Conservation (phyloP, 2,797 vertebrate genomes). For the Emydoidea blandingii region DNA sequence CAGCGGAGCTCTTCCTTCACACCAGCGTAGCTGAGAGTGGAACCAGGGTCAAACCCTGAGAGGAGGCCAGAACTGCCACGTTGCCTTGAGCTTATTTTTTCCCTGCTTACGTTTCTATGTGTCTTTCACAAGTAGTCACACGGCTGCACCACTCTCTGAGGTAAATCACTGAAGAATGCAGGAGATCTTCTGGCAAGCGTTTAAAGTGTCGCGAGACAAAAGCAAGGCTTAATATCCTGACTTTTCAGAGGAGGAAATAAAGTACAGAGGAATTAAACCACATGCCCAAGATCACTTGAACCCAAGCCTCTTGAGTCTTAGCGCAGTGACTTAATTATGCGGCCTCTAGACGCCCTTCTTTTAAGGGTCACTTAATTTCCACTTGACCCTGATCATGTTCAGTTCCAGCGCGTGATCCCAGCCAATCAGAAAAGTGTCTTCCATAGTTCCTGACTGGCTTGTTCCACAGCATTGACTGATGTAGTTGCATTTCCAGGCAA, state of each 20-base stretch:
- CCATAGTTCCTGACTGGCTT: conserved; percentile 18
- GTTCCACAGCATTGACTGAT: background rate
- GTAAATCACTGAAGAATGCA: background rate
- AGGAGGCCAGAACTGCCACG: background rate
- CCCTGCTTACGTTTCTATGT: background rate
- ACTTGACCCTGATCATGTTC: background rate
- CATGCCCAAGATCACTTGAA: background rate
- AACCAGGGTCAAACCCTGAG: rapidly evolving
- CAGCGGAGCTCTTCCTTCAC: background rate
- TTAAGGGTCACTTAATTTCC: background rate
- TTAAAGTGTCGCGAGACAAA: background rate
- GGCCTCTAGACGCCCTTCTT: background rate
- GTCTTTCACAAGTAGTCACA: rapidly evolving
- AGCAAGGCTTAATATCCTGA: background rate
- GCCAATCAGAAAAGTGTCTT: background rate
- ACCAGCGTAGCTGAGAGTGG: rapidly evolving
- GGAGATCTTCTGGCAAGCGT: background rate
- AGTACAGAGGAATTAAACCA: background rate
- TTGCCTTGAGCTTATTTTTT: rapidly evolving
- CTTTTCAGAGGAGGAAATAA: background rate
- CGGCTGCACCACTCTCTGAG: rapidly evolving
- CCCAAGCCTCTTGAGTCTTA: background rate
- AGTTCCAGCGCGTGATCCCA: background rate
- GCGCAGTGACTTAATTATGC: background rate
- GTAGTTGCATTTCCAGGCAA: conserved; percentile 11